Conservation (phyloP, 2,888 invertebrate species). For the Stratiomys singularior region DNA sequence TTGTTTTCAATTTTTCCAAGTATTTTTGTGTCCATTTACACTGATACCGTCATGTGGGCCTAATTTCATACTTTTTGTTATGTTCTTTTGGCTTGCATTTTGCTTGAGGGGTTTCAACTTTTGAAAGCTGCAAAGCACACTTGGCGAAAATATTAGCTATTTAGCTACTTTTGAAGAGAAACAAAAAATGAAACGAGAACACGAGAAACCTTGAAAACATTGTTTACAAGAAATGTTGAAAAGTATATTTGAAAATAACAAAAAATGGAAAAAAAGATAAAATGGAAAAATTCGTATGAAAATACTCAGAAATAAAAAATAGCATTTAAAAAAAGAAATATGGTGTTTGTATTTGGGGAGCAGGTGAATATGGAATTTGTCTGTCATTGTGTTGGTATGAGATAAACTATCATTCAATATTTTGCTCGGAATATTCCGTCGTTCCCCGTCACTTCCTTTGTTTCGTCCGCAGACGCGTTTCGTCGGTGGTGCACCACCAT, state of each 20-base stretch:
- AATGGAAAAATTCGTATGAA: constrained; percentile 9
- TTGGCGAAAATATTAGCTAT: not conserved
- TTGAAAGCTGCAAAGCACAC: not conserved
- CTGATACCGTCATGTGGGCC: not conserved
- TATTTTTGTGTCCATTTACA: not conserved
- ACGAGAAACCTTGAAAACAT: not conserved
- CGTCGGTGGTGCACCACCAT: too few relatives aligned
- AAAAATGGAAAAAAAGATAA: not conserved
- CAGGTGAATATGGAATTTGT: too few relatives aligned
- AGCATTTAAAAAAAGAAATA: constrained; percentile 17
- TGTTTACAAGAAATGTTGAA: not conserved
- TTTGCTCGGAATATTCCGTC: too few relatives aligned
- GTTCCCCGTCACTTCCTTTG: too few relatives aligned
- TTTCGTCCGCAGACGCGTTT: too few relatives aligned
- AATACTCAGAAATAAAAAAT: constrained; percentile 35
- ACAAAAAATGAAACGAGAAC: not conserved
- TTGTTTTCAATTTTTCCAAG: not conserved
- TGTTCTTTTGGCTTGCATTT: not conserved
- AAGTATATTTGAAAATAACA: constrained; percentile 19
- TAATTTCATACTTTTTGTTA: constrained; percentile 13
- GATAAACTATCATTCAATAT: too few relatives aligned
- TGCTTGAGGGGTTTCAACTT: not conserved
- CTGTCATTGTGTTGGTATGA: too few relatives aligned
- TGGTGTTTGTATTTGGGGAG: constrained; percentile 1
- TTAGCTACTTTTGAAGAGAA: not conserved